phyloP scores from a whole-genome alignment of 2,888 invertebrate genomes.

The Nematopogon swammerdamellus region DNA sequence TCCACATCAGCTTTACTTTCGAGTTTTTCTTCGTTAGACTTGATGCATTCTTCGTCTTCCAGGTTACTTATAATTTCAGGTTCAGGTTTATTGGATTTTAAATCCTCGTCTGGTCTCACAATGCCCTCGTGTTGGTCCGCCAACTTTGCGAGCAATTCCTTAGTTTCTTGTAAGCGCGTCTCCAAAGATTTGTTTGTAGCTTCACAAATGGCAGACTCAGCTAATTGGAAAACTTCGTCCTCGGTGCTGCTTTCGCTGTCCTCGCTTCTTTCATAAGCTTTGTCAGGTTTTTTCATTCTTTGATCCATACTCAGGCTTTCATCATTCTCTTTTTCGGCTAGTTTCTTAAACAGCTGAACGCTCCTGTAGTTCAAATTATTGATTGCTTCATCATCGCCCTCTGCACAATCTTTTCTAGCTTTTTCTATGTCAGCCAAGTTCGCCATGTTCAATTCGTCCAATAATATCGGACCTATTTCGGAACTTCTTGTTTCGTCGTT shows the following conservation, averaged over 20 bases:
- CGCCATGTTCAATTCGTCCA: conserved; percentile 32
- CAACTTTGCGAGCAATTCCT: conserved; percentile 34
- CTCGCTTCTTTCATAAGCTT: conserved; percentile 11
- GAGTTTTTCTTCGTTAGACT: too few species aligned
- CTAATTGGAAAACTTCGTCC: conserved; percentile 31
- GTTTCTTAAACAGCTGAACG: conserved; percentile 32
- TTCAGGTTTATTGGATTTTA: too few species aligned
- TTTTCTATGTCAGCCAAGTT: conserved; percentile 30
- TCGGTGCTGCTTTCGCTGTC: conserved; percentile 16
- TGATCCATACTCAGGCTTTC: too few species aligned
- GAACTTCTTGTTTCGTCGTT: conserved; percentile 18
- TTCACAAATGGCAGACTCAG: conserved; percentile 37
- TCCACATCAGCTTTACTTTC: too few species aligned
- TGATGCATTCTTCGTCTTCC: too few species aligned
- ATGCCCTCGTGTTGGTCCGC: conserved; percentile 31
- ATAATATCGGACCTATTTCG: conserved; percentile 22
- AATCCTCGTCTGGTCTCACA: conserved; percentile 3
- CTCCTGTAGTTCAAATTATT: conserved; percentile 33
- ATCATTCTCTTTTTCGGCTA: conserved; percentile 13
- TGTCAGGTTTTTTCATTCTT: too few species aligned
- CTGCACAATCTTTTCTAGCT: conserved; percentile 25
- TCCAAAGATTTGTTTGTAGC: conserved; percentile 42
- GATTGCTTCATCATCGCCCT: conserved; percentile 23
- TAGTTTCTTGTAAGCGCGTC: conserved; percentile 39
- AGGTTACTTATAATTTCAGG: neutral